These are phyloP conservation scores for Polietes domitor DNA, from an alignment of 2,888 invertebrate species.

Conservation along the genomic window DNA sequence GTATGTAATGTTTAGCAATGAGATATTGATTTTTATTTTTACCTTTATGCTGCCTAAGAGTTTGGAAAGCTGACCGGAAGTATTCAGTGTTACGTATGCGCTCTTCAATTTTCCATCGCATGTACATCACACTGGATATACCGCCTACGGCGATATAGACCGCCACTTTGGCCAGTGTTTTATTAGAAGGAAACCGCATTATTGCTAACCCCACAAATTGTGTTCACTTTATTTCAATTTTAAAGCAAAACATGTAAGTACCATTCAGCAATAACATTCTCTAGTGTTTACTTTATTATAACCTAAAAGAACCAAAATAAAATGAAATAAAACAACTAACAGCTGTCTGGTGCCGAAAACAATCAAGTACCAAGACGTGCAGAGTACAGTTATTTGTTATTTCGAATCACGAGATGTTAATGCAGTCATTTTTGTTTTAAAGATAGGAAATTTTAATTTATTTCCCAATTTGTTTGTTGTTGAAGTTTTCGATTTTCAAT, in stretches of 20 bases:
- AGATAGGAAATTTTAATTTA: no score
- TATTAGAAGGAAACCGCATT: slow-evolving; percentile 80
- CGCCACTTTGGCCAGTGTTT: slow-evolving; percentile 84
- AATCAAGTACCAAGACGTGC: no score
- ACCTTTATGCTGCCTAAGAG: slow-evolving; percentile 81
- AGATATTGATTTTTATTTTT: no score
- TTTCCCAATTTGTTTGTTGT: no score
- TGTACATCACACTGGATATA: slow-evolving; percentile 78
- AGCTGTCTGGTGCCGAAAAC: no score
- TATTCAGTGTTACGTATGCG: slow-evolving; percentile 83
- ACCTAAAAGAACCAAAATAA: neutral
- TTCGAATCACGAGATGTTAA: no score
- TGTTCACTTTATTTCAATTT: neutral
- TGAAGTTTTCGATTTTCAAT: no score
- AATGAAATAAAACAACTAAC: no score
- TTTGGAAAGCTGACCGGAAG: slow-evolving; percentile 85
- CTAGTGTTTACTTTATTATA: neutral
- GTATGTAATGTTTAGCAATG: no score
- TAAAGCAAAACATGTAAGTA: neutral
- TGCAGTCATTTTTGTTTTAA: no score
- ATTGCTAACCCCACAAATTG: slow-evolving; percentile 28
- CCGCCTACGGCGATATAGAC: slow-evolving; percentile 84
- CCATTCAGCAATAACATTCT: neutral
- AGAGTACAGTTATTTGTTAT: no score
- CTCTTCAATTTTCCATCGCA: slow-evolving; percentile 82